These are phyloP conservation scores for Colletes latitarsis DNA, from an alignment of 1,140 invertebrate genomes.

Conservation along the genomic window DNA sequence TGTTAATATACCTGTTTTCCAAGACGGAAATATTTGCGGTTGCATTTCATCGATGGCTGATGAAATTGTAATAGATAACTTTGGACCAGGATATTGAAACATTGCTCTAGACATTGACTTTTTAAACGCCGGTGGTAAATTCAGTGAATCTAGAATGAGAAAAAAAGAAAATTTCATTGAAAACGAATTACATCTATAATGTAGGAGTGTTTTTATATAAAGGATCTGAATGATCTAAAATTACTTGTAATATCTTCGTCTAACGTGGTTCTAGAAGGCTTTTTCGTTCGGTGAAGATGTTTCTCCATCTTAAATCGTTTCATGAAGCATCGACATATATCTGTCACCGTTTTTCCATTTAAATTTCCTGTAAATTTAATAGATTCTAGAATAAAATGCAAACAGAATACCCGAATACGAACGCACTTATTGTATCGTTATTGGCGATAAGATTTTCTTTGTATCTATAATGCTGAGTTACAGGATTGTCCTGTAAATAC, in stretches of 20 bases:
- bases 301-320: constrained; percentile 80
- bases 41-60: constrained; percentile 62
- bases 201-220: neutral
- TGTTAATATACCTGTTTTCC: constrained; percentile 72
- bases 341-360: constrained; percentile 80
- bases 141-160: constrained; percentile 69
- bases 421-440: constrained; percentile 82
- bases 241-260: constrained; percentile 77
- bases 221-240: constrained; percentile 3
- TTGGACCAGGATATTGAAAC: constrained; percentile 70
- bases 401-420: constrained; percentile 8
- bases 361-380: constrained; percentile 70
- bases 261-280: constrained; percentile 64
- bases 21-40: constrained; percentile 69
- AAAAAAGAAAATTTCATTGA: neutral
- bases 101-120: constrained; percentile 76
- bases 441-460: constrained; percentile 85
- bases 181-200: neutral
- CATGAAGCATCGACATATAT: constrained; percentile 80
- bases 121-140: constrained; percentile 76
- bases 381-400: constrained; percentile 3
- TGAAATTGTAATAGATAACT: constrained; percentile 69
- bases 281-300: constrained; percentile 58
- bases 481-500: constrained; percentile 84
- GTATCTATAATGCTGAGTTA: constrained; percentile 83